Evolutionary conservation across 2,888 invertebrate species (phyloP), one percentile per base, ranked within the genome.

Genomic region (Graphium colonna): DNA sequence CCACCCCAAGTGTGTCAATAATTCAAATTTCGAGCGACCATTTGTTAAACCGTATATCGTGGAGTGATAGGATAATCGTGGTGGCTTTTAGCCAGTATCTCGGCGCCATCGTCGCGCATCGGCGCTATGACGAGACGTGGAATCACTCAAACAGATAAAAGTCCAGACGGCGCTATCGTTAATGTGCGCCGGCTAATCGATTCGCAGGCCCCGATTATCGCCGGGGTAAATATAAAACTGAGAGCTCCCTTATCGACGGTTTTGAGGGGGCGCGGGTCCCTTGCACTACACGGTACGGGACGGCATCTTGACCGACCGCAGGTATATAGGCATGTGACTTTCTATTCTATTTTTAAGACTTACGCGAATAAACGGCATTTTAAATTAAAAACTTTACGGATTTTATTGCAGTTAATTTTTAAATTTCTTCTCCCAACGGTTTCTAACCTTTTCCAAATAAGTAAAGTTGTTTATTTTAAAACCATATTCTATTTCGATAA

Each of bases 181-280:
- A 66, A 67, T 67, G 68, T 63, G 62, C 59, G 39, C 33, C 43
- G 60, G 58, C 60, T 81, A 82, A 82, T 82, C 81, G 81, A 78
- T 80, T 73, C 67, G 74, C 75, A 65, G 75, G 64, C 72, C 64
- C 64, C 56, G 51, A 67, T 79, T 66, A 76, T 77, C 76, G 70
- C 64, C 58, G 63, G 61, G 69, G 68, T 63, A 64, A 69, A 68
- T 79, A 80, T 82, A 79, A 79, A 79, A 77, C 72, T 75, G 75
- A 77, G 77, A 70, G 75, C 70, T 60, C 59, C 56, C 69, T 75
- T 80, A 82, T 82, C 78, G 65, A 47, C 57, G 67, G 69, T 69
- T 71, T 63, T 68, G 69, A 59, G 58, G 55, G 62, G 42, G 58
- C 60, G 59, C 43, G 71, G 68, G 60, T 52, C 42, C 75, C 9